phyloP scores from a whole-genome alignment of 2,113 vertebrate species.

The Anhinga anhinga region DNA sequence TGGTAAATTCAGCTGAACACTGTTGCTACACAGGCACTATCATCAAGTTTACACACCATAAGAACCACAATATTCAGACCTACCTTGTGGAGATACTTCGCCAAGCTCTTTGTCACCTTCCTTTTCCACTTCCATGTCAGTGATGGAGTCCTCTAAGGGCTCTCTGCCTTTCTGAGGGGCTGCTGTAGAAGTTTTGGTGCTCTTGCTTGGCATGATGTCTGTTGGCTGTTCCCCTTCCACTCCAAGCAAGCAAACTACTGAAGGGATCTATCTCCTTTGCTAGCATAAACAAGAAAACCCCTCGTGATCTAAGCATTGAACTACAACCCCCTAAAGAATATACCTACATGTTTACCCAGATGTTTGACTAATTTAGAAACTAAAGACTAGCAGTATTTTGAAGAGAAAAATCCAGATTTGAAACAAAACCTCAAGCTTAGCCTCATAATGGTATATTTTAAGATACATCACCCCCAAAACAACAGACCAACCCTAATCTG shows the following conservation, averaged over 20 bases:
- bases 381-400: background rate
- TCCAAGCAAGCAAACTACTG: slow-evolving; percentile 39
- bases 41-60: background rate
- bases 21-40: background rate
- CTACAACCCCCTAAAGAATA: background rate
- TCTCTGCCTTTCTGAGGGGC: slow-evolving; percentile 68
- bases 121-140: slow-evolving; percentile 75
- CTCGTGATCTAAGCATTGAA: background rate
- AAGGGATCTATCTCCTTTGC: slow-evolving; percentile 34
- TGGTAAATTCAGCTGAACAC: background rate
- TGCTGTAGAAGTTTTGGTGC: slow-evolving; percentile 79
- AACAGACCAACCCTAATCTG: background rate
- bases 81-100: slow-evolving; percentile 33
- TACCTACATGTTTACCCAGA: background rate
- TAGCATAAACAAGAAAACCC: slow-evolving; percentile 55
- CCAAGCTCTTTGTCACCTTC: background rate
- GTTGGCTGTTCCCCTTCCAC: slow-evolving; percentile 21
- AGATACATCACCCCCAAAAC: background rate
- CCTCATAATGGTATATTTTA: background rate
- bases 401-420: background rate
- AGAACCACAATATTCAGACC: background rate
- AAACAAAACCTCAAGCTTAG: background rate
- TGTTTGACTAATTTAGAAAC: background rate
- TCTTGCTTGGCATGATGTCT: slow-evolving; percentile 81
- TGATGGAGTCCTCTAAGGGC: slow-evolving; percentile 73